phyloP scores from a whole-genome alignment of 2,888 invertebrate genomes.

The Bembecia ichneumoniformis region DNA sequence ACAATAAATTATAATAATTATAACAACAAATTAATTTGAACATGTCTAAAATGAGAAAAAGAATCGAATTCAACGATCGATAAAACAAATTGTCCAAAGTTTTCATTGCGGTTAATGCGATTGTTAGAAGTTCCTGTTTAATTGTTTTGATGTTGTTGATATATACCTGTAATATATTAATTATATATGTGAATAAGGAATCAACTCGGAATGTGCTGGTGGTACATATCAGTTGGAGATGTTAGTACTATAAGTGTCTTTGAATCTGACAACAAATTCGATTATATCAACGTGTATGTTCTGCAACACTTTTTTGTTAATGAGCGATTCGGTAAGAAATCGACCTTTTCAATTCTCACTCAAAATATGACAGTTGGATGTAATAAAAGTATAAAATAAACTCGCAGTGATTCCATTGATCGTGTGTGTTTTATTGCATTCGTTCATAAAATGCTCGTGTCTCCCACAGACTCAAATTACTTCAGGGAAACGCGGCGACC shows the following conservation, averaged over 20 bases:
- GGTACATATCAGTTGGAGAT: conserved; percentile 63
- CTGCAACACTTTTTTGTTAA: conserved; percentile 6
- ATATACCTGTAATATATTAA: conserved; percentile 7
- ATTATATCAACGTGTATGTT: conserved; percentile 25
- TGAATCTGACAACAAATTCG: conserved; percentile 44
- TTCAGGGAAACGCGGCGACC: too few relatives aligned
- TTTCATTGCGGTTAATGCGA: background rate
- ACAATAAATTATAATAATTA: too few relatives aligned
- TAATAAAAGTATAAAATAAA: conserved; percentile 70
- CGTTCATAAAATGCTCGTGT: too few relatives aligned
- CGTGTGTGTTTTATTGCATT: conserved; percentile 37
- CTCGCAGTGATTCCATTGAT: conserved; percentile 72
- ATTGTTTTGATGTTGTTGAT: conserved; percentile 72
- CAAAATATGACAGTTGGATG: conserved; percentile 60
- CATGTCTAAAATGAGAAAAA: too few relatives aligned
- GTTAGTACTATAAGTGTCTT: conserved; percentile 71
- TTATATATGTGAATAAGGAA: conserved; percentile 58
- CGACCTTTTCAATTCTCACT: conserved; percentile 49
- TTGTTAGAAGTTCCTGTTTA: conserved; percentile 38
- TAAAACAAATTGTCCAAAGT: conserved; percentile 3
- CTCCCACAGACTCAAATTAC: too few relatives aligned
- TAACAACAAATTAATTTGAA: too few relatives aligned
- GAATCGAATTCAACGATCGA: too few relatives aligned
- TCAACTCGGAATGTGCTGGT: conserved; percentile 50
- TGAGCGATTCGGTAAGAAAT: conserved; percentile 30